Evolutionary conservation across 2,888 invertebrate species (phyloP).

Genomic region (Macroteleia sp.): DNA sequence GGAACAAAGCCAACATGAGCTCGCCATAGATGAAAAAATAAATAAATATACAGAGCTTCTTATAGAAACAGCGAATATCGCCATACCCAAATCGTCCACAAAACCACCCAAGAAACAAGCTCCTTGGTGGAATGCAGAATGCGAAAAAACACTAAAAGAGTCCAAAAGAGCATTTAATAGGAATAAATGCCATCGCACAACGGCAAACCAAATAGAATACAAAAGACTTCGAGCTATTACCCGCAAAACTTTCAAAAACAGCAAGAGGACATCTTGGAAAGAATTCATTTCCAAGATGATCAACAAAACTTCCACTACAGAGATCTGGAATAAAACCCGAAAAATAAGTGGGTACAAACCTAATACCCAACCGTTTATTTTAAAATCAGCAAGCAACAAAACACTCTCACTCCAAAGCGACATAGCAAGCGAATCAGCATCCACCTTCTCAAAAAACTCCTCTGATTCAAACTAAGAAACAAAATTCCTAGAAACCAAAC

Average conservation of each 20-base stretch:
- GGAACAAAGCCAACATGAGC: background rate
- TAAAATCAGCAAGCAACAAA: background rate
- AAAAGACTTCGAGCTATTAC: background rate
- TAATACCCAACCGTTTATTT: background rate
- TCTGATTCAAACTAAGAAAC: too few relatives aligned
- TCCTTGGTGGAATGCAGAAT: slow-evolving; percentile 34
- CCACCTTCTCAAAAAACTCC: too few relatives aligned
- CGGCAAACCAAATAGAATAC: slow-evolving; percentile 15
- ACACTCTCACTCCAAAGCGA: background rate
- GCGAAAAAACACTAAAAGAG: background rate
- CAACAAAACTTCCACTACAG: background rate
- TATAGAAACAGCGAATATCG: slow-evolving; percentile 26
- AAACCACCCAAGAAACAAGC: background rate
- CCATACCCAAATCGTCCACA: slow-evolving; percentile 35
- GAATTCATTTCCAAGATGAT: slow-evolving; percentile 4
- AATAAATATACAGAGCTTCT: slow-evolving; percentile 32
- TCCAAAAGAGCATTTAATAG: slow-evolving; percentile 17
- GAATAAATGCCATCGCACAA: slow-evolving; percentile 10
- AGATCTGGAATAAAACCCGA: background rate
- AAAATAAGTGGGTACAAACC: slow-evolving; percentile 3
- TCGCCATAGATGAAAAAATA: slow-evolving; percentile 26
- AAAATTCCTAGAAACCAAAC: too few relatives aligned
- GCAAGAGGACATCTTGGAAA: slow-evolving; percentile 37
- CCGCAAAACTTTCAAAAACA: slow-evolving; percentile 34
- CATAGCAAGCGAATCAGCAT: slow-evolving; percentile 17